Evolutionary conservation across 2,113 vertebrate genomes (phyloP).

Genomic region (Podocnemis expansa): DNA sequence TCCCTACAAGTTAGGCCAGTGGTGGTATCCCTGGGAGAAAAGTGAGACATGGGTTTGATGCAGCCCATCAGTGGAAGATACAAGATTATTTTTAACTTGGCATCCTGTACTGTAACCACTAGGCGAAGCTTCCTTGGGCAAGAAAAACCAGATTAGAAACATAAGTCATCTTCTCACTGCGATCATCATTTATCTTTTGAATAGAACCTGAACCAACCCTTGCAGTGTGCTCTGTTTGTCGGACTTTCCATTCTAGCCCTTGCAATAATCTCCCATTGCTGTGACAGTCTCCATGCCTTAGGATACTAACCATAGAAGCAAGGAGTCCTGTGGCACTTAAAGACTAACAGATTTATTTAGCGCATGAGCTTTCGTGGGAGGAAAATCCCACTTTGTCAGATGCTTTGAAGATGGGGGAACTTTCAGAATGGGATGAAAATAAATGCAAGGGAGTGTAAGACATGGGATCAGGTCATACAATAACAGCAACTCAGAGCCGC

Average conservation of each 20-base stretch:
- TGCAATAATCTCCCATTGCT: background rate
- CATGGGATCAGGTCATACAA: too few species aligned
- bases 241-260: background rate
- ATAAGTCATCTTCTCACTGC: background rate
- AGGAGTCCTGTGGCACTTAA: too few species aligned
- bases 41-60: background rate
- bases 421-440: too few species aligned
- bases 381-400: too few species aligned
- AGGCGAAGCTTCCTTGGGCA: background rate
- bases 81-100: background rate
- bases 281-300: background rate
- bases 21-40: background rate
- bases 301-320: too few species aligned
- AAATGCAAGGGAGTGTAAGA: too few species aligned
- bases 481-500: too few species aligned
- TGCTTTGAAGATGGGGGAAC: too few species aligned
- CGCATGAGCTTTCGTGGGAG: too few species aligned
- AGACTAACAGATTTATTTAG: too few species aligned
- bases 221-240: too few species aligned
- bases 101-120: too few species aligned
- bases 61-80: background rate
- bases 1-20: background rate
- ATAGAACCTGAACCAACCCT: background rate
- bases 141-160: background rate
- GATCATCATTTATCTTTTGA: background rate